phyloP scores from a whole-genome alignment of 30 jellyfish, hydroid and myxozoan species.

The Aurelia sp. region DNA sequence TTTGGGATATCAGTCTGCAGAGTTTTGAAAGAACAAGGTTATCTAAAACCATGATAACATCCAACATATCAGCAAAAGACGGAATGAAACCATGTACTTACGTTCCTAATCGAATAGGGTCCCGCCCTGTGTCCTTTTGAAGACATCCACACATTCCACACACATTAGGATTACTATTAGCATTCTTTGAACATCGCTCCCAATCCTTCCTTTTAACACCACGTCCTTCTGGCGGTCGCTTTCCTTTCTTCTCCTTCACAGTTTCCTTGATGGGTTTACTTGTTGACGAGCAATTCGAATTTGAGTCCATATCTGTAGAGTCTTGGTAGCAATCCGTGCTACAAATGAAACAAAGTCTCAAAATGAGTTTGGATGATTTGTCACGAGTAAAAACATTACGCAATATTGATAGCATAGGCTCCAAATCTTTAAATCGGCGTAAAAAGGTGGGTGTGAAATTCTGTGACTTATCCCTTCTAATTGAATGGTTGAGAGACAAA shows the following conservation, averaged over 20 bases:
- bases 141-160: slow-evolving; percentile 76
- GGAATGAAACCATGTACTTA: slow-evolving; percentile 12
- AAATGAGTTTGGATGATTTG: too few relatives aligned
- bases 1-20: too few relatives aligned
- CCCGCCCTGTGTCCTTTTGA: slow-evolving; percentile 63
- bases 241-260: slow-evolving; percentile 21
- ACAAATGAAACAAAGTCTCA: background rate
- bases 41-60: too few relatives aligned
- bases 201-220: slow-evolving; percentile 62
- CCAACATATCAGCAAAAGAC: too few relatives aligned
- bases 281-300: slow-evolving; percentile 16
- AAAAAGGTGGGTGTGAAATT: too few relatives aligned
- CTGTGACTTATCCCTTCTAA: too few relatives aligned
- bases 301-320: slow-evolving; percentile 18
- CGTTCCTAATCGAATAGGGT: slow-evolving; percentile 69
- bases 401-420: too few relatives aligned
- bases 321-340: slow-evolving; percentile 29
- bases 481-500: too few relatives aligned
- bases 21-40: too few relatives aligned
- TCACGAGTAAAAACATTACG: too few relatives aligned
- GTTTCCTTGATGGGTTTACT: slow-evolving; percentile 33
- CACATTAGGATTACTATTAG: slow-evolving; percentile 33
- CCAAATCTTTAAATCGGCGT: too few relatives aligned
- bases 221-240: slow-evolving; percentile 32
- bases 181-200: slow-evolving; percentile 19